These are phyloP conservation scores for Camponotus vicinus DNA, from an alignment of 1,140 invertebrate species.

Conservation along the genomic window DNA sequence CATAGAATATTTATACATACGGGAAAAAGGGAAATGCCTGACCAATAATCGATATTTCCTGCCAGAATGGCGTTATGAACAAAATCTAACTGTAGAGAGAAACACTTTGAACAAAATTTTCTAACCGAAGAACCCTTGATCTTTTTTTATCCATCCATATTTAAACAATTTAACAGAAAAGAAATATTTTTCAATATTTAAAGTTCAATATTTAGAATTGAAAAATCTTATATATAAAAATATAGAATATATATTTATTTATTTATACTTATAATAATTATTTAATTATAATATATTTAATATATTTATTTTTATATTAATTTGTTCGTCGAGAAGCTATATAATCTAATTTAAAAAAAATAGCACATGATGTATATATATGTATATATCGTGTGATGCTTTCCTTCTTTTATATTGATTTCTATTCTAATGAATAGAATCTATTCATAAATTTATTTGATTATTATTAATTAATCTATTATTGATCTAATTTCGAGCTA, in stretches of 20 bases:
- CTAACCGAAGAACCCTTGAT: conserved; percentile 24
- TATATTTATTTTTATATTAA: neutral
- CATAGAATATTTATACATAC: conserved; percentile 59
- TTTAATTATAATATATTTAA: neutral
- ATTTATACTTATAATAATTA: conserved; percentile 3
- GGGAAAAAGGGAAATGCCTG: conserved; percentile 53
- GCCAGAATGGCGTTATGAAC: neutral
- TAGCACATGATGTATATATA: neutral
- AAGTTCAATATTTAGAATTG: neutral
- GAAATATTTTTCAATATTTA: neutral
- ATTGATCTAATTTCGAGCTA: neutral
- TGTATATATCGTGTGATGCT: no score
- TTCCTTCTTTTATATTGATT: neutral
- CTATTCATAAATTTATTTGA: neutral
- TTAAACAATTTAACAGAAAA: conserved; percentile 3
- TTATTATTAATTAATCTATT: conserved; percentile 18
- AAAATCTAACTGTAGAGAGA: conserved; percentile 42
- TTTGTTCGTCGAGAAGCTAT: neutral
- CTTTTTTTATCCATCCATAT: neutral
- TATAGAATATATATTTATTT: neutral
- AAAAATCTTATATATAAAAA: neutral
- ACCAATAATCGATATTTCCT: conserved; percentile 60
- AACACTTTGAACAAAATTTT: conserved; percentile 42
- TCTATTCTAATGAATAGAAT: neutral
- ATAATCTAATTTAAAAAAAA: neutral